A percentile compares a stretch with the other conserved stretches of the same genome.
These are phyloP conservation scores for Drosophila tropicalis DNA, from an alignment of 1,140 invertebrate species.

Conservation along the genomic window DNA sequence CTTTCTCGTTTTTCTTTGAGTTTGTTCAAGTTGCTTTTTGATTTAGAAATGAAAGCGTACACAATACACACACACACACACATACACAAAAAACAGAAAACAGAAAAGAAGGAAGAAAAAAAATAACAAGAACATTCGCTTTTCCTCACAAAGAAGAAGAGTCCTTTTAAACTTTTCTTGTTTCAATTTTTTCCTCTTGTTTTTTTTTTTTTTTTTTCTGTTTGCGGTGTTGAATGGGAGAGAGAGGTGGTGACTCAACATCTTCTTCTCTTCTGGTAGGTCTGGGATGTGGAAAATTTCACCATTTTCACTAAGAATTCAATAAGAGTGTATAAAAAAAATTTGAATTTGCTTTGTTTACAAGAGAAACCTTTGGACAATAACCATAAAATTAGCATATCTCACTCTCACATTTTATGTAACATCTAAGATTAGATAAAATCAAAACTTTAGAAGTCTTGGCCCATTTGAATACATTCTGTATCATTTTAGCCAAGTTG, in stretches of 20 bases:
- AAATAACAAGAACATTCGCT: constrained; percentile 34
- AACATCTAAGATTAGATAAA: constrained; percentile 64
- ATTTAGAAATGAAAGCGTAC: constrained; percentile 58
- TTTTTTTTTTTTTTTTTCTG: constrained; percentile 39
- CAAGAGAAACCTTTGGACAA: constrained; percentile 54
- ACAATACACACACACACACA: neutral
- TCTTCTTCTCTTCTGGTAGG: neutral
- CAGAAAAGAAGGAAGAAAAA: constrained; percentile 29
- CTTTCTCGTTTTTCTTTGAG: constrained; percentile 48
- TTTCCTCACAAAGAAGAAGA: constrained; percentile 38
- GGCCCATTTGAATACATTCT: neutral
- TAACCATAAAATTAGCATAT: constrained; percentile 67
- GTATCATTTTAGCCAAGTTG: too few species aligned
- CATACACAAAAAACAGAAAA: constrained; percentile 31
- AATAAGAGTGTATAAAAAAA: constrained; percentile 62
- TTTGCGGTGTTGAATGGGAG: constrained; percentile 18
- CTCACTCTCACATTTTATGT: constrained; percentile 52
- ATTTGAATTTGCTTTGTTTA: constrained; percentile 51
- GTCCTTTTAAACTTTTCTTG: constrained; percentile 58
- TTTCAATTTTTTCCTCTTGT: constrained; percentile 32
- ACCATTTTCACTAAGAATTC: constrained; percentile 46
- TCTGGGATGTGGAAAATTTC: constrained; percentile 11
- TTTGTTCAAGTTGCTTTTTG: constrained; percentile 42
- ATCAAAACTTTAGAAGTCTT: constrained; percentile 30
- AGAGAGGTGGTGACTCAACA: constrained; percentile 1